phyloP scores from a whole-genome alignment of 1,140 invertebrate genomes.

The Drosophila melanogaster region DNA sequence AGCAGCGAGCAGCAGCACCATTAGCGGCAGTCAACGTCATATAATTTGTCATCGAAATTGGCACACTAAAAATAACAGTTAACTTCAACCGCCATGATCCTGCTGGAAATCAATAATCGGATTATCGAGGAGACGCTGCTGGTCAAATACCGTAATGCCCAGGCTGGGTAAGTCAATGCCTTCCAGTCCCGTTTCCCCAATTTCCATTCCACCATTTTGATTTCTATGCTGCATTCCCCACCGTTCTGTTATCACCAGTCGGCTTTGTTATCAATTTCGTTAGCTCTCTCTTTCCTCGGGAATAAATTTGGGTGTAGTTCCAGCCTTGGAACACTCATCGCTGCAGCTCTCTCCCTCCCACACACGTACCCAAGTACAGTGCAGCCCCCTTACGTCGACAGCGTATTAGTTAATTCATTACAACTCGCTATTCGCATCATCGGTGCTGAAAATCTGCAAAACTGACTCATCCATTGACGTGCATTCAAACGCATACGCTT shows the following conservation, averaged over 20 bases:
- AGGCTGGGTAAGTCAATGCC: constrained; percentile 93
- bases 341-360: constrained; percentile 15
- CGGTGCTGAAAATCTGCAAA: constrained; percentile 47
- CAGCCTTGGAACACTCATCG: constrained; percentile 48
- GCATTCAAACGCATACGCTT: too few species aligned
- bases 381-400: background rate
- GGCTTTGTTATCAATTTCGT: constrained; percentile 57
- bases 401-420: constrained; percentile 56
- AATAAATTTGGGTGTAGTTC: constrained; percentile 57
- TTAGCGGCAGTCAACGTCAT: constrained; percentile 63
- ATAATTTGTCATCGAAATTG: constrained; percentile 71
- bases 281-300: constrained; percentile 6
- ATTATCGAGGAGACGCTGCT: constrained; percentile 98
- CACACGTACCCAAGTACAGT: constrained; percentile 12
- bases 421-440: constrained; percentile 74
- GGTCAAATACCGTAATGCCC: constrained; percentile 97
- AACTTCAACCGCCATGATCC: constrained; percentile 91
- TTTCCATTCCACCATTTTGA: constrained; percentile 50
- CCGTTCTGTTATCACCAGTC: constrained; percentile 63
- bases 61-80: constrained; percentile 22
- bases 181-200: background rate
- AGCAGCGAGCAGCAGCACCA: constrained; percentile 24
- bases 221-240: constrained; percentile 44
- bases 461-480: constrained; percentile 51
- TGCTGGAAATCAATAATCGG: constrained; percentile 99